Evolutionary conservation across 1,140 invertebrate species (phyloP).

Genomic region (Eueides isabella): DNA sequence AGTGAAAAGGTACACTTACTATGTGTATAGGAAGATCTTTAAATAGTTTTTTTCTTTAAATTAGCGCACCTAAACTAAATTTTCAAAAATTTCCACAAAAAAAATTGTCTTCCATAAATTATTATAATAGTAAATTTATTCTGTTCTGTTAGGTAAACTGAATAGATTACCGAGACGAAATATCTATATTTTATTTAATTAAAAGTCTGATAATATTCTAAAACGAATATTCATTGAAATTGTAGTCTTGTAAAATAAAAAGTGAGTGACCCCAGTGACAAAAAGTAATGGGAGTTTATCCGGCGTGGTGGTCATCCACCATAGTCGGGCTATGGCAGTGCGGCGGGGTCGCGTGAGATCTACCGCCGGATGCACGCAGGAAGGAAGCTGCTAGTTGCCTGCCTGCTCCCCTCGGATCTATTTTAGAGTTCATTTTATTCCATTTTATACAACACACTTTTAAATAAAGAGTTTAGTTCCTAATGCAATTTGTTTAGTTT

Average conservation of each 20-base stretch:
- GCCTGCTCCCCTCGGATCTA: constrained; percentile 74
- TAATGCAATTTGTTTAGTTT: constrained; percentile 20
- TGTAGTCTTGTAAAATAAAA: background rate
- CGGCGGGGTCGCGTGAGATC: constrained; percentile 73
- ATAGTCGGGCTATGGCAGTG: constrained; percentile 32
- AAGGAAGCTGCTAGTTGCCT: constrained; percentile 78
- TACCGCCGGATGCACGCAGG: constrained; percentile 73
- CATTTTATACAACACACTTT: constrained; percentile 50
- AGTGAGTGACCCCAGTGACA: constrained; percentile 31
- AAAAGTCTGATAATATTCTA: too few species aligned
- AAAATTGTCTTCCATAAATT: too few species aligned
- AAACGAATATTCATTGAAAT: background rate
- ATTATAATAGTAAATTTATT: too few species aligned
- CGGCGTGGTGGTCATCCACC: constrained; percentile 62
- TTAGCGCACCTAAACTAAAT: too few species aligned
- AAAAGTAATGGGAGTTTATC: constrained; percentile 22
- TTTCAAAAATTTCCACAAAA: too few species aligned
- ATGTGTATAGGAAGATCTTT: background rate
- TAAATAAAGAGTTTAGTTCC: constrained; percentile 38
- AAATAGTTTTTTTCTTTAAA: too few species aligned
- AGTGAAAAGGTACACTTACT: background rate
- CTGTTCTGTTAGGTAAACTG: too few species aligned
- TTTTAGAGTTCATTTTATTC: constrained; percentile 75
- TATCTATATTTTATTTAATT: too few species aligned
- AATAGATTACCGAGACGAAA: too few species aligned